Conservation (phyloP, 2,888 invertebrate genomes). For the Ennomos quercinarius region DNA sequence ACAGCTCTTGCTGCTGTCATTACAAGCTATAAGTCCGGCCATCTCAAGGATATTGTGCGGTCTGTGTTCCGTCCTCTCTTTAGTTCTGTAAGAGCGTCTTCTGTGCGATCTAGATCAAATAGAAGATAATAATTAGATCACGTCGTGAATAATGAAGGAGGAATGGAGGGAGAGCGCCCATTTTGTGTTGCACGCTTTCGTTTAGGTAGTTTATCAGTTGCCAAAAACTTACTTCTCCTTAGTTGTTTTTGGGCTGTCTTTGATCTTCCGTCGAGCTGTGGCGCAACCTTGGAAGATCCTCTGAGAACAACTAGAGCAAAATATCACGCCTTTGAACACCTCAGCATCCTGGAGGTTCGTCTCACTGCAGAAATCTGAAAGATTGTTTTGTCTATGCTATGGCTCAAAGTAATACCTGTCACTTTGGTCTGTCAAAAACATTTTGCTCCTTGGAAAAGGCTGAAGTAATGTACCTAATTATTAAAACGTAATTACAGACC, state of each 20-base stretch:
- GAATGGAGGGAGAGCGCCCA: no score
- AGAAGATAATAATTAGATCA: neutral
- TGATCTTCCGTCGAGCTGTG: slow-evolving; percentile 54
- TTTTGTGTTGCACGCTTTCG: no score
- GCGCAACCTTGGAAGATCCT: slow-evolving; percentile 70
- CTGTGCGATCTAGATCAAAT: slow-evolving; percentile 20
- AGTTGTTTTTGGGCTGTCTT: slow-evolving; percentile 35
- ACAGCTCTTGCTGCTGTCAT: slow-evolving; percentile 34
- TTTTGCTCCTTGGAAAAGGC: no score
- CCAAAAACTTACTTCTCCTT: slow-evolving; percentile 16
- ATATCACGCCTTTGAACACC: slow-evolving; percentile 71
- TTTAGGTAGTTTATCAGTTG: no score
- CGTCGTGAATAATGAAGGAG: no score
- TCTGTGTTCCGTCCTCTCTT: slow-evolving; percentile 15
- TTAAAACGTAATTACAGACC: no score
- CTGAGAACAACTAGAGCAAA: slow-evolving; percentile 67
- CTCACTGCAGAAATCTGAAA: slow-evolving; percentile 71
- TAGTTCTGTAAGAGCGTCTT: slow-evolving; percentile 18
- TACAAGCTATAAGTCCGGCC: slow-evolving; percentile 41
- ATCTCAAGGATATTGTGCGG: slow-evolving; percentile 45
- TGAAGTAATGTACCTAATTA: no score
- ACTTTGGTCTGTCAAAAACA: no score
- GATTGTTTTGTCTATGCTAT: no score
- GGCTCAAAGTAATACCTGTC: no score
- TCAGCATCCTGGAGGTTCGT: slow-evolving; percentile 65